Base-by-base conservation (phyloP, 2,888 invertebrate genomes). In the Lampropteryx suffumata region DNA sequence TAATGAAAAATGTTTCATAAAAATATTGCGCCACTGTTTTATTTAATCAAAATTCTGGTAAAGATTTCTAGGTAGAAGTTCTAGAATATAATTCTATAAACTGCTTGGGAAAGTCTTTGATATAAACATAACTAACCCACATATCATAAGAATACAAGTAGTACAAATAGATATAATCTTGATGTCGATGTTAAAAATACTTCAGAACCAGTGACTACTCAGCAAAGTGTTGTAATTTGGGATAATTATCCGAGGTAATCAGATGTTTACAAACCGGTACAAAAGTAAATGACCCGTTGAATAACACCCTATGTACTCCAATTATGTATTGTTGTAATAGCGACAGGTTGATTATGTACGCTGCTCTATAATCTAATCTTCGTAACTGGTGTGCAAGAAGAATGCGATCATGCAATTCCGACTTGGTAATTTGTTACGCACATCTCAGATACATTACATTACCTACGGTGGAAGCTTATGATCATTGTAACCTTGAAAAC, bases 1-100 rank as follows among this genome's bases (percentile, higher is more conserved):
- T 27, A 40, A 48, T 36, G 36, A 42, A 42, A 32, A 84, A 84
- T 77, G 82, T 85, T 84, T 81, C 78, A 81, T 78, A 43, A 21
- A 34, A 52, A 41, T 42, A 30, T 29, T 43, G 9, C 12, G 13
- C 24, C 11, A 9, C 26, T 40, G 44, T 43, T 46, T 50, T 17
- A 47, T 70, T 63, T 63, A 53, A 3, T 17, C 4, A 17, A 17
- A 17, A n/a, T n/a, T n/a, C n/a, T n/a, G n/a, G n/a, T n/a, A n/a
- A n/a, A n/a, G n/a, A n/a, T n/a, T n/a, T n/a, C n/a, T n/a, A n/a
- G n/a, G n/a, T n/a, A n/a, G n/a, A n/a, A n/a, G n/a, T n/a, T n/a
- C n/a, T n/a, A n/a, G n/a, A n/a, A n/a, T n/a, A n/a, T n/a, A n/a
- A n/a, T n/a, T n/a, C n/a, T n/a, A n/a, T n/a, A n/a, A n/a, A n/a